phyloP scores from a whole-genome alignment of 2,113 vertebrate genomes.

The Pristiophorus japonicus region DNA sequence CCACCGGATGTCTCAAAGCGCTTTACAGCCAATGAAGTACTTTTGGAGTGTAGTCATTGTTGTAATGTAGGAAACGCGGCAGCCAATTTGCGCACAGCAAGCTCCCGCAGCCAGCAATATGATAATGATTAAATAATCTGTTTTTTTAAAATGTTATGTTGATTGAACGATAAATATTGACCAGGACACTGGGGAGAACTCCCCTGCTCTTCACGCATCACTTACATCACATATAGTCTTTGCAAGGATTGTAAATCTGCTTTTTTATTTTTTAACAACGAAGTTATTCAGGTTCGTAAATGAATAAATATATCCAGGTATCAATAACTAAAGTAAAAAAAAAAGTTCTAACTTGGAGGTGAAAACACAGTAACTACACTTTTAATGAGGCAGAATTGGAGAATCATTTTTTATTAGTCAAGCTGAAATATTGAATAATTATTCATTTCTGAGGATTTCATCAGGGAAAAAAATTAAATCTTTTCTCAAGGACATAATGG shows the following conservation, averaged over 20 bases:
- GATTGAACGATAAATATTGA: no score
- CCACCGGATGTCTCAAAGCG: no score
- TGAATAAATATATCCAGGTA: not conserved
- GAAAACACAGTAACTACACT: not conserved
- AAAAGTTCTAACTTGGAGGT: not conserved
- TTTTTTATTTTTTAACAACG: conserved; percentile 19
- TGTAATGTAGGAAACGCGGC: no score
- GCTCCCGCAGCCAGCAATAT: no score
- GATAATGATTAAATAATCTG: no score
- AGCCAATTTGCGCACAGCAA: no score
- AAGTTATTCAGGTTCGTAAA: not conserved
- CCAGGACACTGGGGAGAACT: no score
- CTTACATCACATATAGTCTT: not conserved
- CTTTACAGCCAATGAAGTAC: no score
- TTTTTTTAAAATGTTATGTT: no score
- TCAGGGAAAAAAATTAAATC: conserved; percentile 25
- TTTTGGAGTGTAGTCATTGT: no score
- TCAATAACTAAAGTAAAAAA: not conserved
- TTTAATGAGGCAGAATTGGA: not conserved
- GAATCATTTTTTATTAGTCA: conserved; percentile 15
- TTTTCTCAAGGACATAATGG: conserved; percentile 33
- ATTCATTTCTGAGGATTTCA: conserved; percentile 28
- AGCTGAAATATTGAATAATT: conserved; percentile 33
- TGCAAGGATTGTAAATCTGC: not conserved
- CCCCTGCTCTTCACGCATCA: no score